These are phyloP conservation scores for Ursus arctos DNA, from an alignment of 2,113 vertebrate species.

Conservation along the genomic window DNA sequence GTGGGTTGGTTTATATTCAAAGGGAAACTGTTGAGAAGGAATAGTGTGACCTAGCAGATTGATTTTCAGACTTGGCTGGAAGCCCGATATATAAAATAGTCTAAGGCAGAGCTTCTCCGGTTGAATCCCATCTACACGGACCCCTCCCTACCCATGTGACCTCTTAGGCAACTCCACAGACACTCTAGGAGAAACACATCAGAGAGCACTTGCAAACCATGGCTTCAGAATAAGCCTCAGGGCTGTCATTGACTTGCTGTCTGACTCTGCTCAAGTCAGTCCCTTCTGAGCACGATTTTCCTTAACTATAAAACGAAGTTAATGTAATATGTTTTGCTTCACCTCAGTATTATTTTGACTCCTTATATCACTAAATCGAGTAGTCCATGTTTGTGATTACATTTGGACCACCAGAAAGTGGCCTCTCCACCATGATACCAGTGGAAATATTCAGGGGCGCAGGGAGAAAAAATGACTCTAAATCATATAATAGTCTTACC, in stretches of 20 bases:
- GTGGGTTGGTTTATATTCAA: neutral
- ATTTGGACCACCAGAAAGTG: neutral
- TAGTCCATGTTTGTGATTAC: neutral
- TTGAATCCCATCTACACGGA: neutral
- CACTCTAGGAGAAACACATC: neutral
- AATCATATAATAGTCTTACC: neutral
- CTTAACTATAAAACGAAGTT: conserved; percentile 29
- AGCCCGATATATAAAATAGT: neutral
- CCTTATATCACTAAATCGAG: conserved; percentile 38
- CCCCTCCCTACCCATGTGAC: neutral
- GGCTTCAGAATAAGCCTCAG: neutral
- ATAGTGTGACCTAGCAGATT: neutral
- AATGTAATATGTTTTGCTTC: conserved; percentile 50
- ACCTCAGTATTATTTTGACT: neutral
- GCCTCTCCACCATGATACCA: neutral
- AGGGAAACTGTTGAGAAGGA: neutral
- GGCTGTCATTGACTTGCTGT: neutral
- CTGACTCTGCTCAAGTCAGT: neutral
- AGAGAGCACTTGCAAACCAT: neutral
- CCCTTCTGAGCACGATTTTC: conserved; percentile 14
- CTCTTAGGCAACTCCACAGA: neutral
- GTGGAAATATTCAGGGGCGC: conserved; percentile 4
- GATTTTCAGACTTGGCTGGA: conserved; percentile 30
- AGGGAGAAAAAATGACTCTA: neutral
- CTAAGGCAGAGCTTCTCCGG: neutral